Evolutionary conservation across 2,888 invertebrate species (phyloP).

Genomic region (Apoda limacodes): DNA sequence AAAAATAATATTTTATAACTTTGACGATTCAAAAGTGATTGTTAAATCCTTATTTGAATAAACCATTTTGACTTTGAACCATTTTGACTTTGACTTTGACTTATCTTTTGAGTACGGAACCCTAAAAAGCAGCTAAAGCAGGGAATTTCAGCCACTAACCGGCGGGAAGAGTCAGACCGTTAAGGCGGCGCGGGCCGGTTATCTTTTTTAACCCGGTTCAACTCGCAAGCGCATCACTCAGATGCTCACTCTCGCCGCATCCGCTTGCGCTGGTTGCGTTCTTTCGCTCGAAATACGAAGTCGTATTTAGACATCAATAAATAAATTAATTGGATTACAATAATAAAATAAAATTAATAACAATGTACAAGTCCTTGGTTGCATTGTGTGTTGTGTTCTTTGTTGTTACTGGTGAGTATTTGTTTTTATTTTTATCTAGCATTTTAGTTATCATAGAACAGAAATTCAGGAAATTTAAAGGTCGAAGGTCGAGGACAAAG

Average conservation of each 20-base stretch:
- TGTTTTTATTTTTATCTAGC: too few species aligned
- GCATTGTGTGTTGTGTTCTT: conserved; percentile 46
- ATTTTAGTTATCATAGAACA: too few species aligned
- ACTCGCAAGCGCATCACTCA: conserved; percentile 50
- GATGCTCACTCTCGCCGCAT: conserved; percentile 24
- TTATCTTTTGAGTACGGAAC: too few species aligned
- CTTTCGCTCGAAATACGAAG: conserved; percentile 21
- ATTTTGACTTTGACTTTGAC: too few species aligned
- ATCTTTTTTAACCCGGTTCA: conserved; percentile 51
- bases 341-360: conserved; percentile 20
- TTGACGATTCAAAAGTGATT: too few species aligned
- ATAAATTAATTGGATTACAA: conserved; percentile 6
- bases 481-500: too few species aligned
- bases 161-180: conserved; percentile 19
- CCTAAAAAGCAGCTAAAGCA: too few species aligned
- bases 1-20: too few species aligned
- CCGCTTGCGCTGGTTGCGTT: conserved; percentile 5
- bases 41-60: too few species aligned
- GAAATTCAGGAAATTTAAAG: too few species aligned
- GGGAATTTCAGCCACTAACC: too few species aligned
- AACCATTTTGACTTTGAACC: too few species aligned
- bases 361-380: conserved; percentile 50
- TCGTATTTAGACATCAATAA: conserved; percentile 10
- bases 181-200: conserved; percentile 31
- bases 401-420: conserved; percentile 50